Evolutionary conservation across 2,888 invertebrate species (phyloP).

Genomic region (Trissolcus brochymenae): DNA sequence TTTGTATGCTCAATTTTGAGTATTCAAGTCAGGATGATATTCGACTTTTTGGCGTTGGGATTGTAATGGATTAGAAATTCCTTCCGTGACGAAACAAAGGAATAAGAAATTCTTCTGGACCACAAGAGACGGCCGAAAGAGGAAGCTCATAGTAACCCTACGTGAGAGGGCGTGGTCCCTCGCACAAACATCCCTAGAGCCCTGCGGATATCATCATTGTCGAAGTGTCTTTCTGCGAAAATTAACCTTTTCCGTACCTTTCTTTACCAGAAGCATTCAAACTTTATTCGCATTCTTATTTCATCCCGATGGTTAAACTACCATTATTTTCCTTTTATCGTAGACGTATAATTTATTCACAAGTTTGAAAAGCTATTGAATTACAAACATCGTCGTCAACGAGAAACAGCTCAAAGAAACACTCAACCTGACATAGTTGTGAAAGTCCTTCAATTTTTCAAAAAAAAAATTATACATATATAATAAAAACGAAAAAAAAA

Average conservation of each 20-base stretch:
- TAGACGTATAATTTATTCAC: slow-evolving; percentile 45
- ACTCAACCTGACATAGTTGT: slow-evolving; percentile 1
- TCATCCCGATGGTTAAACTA: slow-evolving; percentile 29
- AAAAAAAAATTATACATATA: no score
- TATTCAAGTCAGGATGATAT: no score
- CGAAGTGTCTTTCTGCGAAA: slow-evolving; percentile 52
- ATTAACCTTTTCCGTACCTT: slow-evolving; percentile 57
- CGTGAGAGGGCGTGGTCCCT: slow-evolving; percentile 68
- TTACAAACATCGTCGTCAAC: slow-evolving; percentile 23
- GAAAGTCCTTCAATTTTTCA: not conserved
- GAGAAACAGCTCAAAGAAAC: slow-evolving; percentile 10
- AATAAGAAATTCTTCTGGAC: slow-evolving; percentile 39
- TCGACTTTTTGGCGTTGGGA: not conserved
- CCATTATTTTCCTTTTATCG: slow-evolving; percentile 37
- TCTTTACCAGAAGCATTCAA: slow-evolving; percentile 40
- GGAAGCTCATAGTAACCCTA: slow-evolving; percentile 67
- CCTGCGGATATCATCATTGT: slow-evolving; percentile 51
- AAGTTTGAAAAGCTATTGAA: slow-evolving; percentile 42
- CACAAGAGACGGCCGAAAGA: slow-evolving; percentile 59
- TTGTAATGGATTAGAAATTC: not conserved
- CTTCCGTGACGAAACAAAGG: not conserved
- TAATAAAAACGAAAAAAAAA: no score
- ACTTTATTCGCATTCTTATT: slow-evolving; percentile 33
- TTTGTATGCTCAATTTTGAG: no score
- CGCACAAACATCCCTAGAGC: slow-evolving; percentile 39